Evolutionary conservation across 2,113 vertebrate genomes (phyloP), one percentile per base, ranked within the genome.

Genomic region (Siphamia tubifer): DNA sequence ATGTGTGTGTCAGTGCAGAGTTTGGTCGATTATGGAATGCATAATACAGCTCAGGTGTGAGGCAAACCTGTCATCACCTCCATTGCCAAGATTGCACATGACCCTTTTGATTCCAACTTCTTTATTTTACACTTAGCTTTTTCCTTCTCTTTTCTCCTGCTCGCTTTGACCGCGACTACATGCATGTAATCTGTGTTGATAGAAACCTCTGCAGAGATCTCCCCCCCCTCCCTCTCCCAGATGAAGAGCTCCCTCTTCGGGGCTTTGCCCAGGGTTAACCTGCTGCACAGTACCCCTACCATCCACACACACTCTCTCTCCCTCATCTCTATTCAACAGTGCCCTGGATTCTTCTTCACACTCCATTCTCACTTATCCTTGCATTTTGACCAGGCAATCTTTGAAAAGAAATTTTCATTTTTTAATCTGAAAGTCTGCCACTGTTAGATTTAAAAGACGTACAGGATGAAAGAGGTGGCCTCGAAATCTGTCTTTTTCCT

Each of bases 161-260:
- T 71, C 44, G 25, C 68, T 81, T 77, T 75, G 77, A 79, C 43
- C 38, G 27, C 36, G 2, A 16, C 73, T 58, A 83, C 86, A 83
- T 75, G 88, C 84, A 79, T 88, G 86, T 86, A 86, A 90, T 87
- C 81, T 84, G 81, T 63, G 54, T 83, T 88, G 88, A 87, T 82
- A 67, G 84, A 88, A 86, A 70, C 65, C 74, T 79, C 66, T 4
- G 19, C 16, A 61, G 42, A 82, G 79, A 88, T 83, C 66, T 79
- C 25, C 32, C 38, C 20, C 23, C 58, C 43, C 3, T n/a, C 12
- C 10, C 8, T 7, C 15, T 11, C 31, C 36, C n/a, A 48, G 74
- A 82, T 76, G 69, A 79, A 68, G 74, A 65, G 23, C 17, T 10
- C 40, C 61, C 65, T 65, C 69, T 40, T 34, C 61, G 49, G 67